A percentile compares a stretch with the other conserved stretches of the same genome.
Conservation (phyloP, 2,797 vertebrate genomes). For the Spinibarbus caldwelli region DNA sequence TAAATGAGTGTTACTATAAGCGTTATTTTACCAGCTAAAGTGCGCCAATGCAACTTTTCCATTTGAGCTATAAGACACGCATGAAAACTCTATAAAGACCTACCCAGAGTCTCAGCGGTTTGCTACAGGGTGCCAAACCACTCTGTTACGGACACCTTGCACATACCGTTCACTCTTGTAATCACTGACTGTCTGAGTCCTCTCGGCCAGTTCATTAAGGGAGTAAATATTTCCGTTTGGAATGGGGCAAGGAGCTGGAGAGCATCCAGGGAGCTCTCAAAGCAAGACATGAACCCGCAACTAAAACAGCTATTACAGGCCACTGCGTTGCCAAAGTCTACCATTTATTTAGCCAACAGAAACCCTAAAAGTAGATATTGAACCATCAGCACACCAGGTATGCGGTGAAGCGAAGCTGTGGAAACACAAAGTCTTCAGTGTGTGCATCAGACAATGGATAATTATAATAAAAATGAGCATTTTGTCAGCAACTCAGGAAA, state of each 20-base stretch:
- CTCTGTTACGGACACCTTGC: conserved; percentile 53
- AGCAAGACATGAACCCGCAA: conserved; percentile 61
- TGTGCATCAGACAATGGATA: conserved; percentile 61
- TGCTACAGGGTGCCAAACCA: conserved; percentile 48
- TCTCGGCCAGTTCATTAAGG: conserved; percentile 65
- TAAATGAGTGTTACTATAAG: conserved; percentile 30
- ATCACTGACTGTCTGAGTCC: conserved; percentile 57
- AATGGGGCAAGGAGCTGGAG: conserved; percentile 56
- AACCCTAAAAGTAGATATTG: conserved; percentile 64
- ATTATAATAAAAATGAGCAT: conserved; percentile 64
- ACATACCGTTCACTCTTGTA: conserved; percentile 52
- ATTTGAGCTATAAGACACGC: conserved; percentile 20
- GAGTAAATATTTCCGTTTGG: conserved; percentile 65
- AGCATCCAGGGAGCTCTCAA: conserved; percentile 48
- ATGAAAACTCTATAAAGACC: conserved; percentile 32
- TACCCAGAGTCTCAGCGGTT: conserved; percentile 25
- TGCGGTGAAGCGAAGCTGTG: conserved; percentile 40
- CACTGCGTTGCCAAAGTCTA: conserved; percentile 58
- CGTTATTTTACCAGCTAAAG: conserved; percentile 6
- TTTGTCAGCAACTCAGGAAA: conserved; percentile 59
- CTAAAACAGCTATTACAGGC: conserved; percentile 64
- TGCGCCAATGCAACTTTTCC: not conserved
- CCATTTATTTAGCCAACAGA: conserved; percentile 59
- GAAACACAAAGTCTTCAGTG: conserved; percentile 57
- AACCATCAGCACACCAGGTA: conserved; percentile 48